phyloP scores from a whole-genome alignment of 2,113 vertebrate species.

The Pollachius pollachius region DNA sequence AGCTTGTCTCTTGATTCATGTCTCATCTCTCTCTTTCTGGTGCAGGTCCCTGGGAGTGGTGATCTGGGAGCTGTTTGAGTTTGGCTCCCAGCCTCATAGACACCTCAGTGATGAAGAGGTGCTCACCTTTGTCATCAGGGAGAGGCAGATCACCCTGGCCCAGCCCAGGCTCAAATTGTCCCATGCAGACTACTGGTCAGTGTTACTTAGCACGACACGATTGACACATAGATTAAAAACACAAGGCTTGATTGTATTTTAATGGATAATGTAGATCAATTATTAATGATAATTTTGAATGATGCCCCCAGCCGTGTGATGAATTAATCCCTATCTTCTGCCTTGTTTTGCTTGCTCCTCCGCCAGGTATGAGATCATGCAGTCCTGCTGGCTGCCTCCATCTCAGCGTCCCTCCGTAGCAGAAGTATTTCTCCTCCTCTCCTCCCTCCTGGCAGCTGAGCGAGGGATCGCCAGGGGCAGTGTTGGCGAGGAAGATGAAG shows the following conservation, averaged over 20 bases:
- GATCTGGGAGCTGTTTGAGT: slow-evolving; percentile 92
- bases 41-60: slow-evolving; percentile 89
- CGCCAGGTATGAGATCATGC: slow-evolving; percentile 90
- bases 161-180: slow-evolving; percentile 87
- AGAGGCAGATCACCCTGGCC: slow-evolving; percentile 87
- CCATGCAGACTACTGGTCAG: slow-evolving; percentile 90
- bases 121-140: slow-evolving; percentile 86
- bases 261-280: too few species aligned
- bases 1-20: neutral
- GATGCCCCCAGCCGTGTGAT: neutral
- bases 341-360: slow-evolving; percentile 8
- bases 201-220: neutral
- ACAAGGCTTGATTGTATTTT: too few species aligned
- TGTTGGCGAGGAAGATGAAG: slow-evolving; percentile 69
- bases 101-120: slow-evolving; percentile 90
- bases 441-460: slow-evolving; percentile 82
- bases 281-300: too few species aligned
- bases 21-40: slow-evolving; percentile 10
- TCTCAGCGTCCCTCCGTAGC: slow-evolving; percentile 84
- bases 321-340: neutral
- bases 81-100: slow-evolving; percentile 88
- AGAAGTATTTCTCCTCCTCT: slow-evolving; percentile 87
- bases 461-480: slow-evolving; percentile 55
- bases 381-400: slow-evolving; percentile 86
- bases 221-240: too few species aligned